These are phyloP conservation scores for Thunnus maccoyii DNA, from an alignment of 2,113 vertebrate species.

Conservation along the genomic window DNA sequence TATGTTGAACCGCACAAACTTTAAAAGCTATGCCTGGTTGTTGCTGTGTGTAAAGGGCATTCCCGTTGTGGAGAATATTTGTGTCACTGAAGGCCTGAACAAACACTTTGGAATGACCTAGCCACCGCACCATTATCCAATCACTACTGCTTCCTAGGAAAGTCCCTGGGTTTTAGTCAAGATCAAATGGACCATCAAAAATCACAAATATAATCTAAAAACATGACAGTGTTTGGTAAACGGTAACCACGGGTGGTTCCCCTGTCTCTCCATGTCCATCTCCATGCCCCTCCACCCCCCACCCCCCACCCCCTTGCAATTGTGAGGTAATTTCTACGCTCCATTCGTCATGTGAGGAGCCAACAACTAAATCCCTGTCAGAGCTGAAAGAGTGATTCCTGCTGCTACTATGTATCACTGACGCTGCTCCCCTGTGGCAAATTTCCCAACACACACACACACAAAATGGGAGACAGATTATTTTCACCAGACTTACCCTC, in stretches of 20 bases:
- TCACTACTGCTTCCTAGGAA: slow-evolving; percentile 22
- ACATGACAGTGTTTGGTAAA: slow-evolving; percentile 24
- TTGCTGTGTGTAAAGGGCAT: slow-evolving; percentile 28
- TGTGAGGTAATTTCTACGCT: slow-evolving; percentile 36
- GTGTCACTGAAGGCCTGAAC: slow-evolving; percentile 16
- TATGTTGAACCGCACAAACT: slow-evolving; percentile 42
- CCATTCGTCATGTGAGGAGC: slow-evolving; percentile 50
- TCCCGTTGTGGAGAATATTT: slow-evolving; percentile 11
- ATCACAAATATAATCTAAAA: slow-evolving; percentile 11
- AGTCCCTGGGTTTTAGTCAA: slow-evolving; percentile 44
- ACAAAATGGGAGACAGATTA: slow-evolving; percentile 68
- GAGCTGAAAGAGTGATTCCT: slow-evolving; percentile 66
- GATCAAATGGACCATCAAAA: slow-evolving; percentile 33
- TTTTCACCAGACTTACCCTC: slow-evolving; percentile 69
- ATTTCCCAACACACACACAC: slow-evolving; percentile 50
- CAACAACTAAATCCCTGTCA: slow-evolving; percentile 64
- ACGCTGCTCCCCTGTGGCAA: slow-evolving; percentile 61
- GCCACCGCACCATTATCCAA: slow-evolving; percentile 35
- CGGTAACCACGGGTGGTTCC: slow-evolving; percentile 42
- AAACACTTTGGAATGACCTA: slow-evolving; percentile 25
- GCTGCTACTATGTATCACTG: slow-evolving; percentile 58
- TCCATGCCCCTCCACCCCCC: neutral
- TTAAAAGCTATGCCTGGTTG: slow-evolving; percentile 27
- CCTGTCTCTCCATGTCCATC: slow-evolving; percentile 18
- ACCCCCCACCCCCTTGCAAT: neutral